Evolutionary conservation across 2,113 vertebrate genomes (phyloP), one percentile per base, ranked within the genome.

Genomic region (Blennius ocellaris): DNA sequence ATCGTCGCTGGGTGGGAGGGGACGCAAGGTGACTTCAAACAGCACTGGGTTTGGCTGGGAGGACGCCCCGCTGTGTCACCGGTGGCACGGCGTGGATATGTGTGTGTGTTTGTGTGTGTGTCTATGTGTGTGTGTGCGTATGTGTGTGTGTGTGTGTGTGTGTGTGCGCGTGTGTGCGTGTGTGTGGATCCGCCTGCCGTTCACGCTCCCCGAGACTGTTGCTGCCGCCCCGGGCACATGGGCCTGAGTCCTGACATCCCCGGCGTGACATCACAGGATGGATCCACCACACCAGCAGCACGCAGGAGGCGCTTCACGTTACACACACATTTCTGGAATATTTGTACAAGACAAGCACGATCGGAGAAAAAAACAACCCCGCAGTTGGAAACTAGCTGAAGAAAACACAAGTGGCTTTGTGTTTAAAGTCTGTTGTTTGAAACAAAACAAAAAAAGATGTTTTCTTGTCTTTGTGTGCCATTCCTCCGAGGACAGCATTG

Each of bases 241-340:
- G 73, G 80, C 57, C 65, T 53, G 78, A 80, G 73, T 77, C 57
- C 65, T 53, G 78, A 80, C 57, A 73, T 69, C 59, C 59, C 61
- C 78, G 61, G 17, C 49, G 69, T 90, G 89, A 90, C 89, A 54
- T 89, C 79, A 83, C 6, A 71, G 50, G 21, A 30, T 30, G 21
- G 21, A 30, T 30, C 21, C 21, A n/a, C n/a, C n/a, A 30, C 21
- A 30, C 21, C 21, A 30, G 21, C 21, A 30, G 21, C 21, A 30
- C 21, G 4, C 21, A 30, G 21, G 21, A 30, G 21, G 21, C 21
- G 21, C 21, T 30, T 30, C 21, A 30, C 21, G 21, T 30, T 30
- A 30, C 21, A 30, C 21, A 43, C 41, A 43, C 41, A 43, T 43
- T 43, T 43, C 41, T 43, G 41, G 41, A 43, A 43, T 43, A 43